Evolutionary conservation across 1,140 invertebrate species (phyloP), one percentile per base, ranked within the genome.

Genomic region (Bombus confusus): DNA sequence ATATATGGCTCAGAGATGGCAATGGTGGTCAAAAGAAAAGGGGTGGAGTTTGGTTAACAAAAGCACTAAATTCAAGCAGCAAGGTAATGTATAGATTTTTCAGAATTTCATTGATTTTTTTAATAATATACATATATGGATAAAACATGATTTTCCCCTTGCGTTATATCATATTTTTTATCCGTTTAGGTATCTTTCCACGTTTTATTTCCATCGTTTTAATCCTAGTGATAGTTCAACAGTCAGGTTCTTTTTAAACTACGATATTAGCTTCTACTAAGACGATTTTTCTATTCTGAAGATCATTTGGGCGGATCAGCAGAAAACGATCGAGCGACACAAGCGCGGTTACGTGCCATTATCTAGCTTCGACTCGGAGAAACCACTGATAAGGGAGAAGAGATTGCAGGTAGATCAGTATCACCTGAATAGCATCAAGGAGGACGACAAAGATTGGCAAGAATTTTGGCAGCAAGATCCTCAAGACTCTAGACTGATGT

Each of bases 281-380:
- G 37, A 62, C 52, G 77, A 76, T 90, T 83, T 62, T n/a, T 37
- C 66, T 82, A 72, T 22, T 15, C 4, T 43, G 34, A 87, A 97
- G 96, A 97, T 98, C 6, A 82, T 96, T 37, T 98, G 97, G 97
- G 96, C 97, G 1, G 97, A 97, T 87, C 96, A 96, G 90, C 97
- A 98, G 90, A 94, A 95, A 87, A 91, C 94, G 0, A 96, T 97
- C 91, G 91, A 92, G 43, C 94, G 97, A 87, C 71, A 83, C 41
- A 90, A 90, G 80, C 93, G 97, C 76, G 96, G 96, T 92, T 95
- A 96, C 83, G 52, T 95, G 34, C 59, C 90, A 10, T 76, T 87
- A 62, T 71, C 89, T 52, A 82, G 82, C 74, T 52, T 90, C 34
- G 92, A 92, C 28, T 91, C 93, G 41, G 91, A 94, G 84, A 91